These are phyloP conservation scores for Mobula hypostoma DNA, from an alignment of 2,113 vertebrate species.

Conservation along the genomic window DNA sequence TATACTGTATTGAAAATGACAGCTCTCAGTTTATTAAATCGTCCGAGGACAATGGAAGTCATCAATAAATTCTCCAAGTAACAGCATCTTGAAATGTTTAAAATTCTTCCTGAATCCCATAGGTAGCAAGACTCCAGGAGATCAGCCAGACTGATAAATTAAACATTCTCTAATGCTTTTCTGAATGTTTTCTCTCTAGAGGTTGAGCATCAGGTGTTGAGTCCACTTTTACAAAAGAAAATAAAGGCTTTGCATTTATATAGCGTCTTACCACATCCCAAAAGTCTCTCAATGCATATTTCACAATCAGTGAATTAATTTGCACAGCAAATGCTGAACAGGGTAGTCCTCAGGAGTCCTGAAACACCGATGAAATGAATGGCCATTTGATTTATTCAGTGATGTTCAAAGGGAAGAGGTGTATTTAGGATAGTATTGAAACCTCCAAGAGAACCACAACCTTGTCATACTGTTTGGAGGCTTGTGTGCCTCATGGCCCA, in stretches of 20 bases:
- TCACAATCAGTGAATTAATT: not conserved
- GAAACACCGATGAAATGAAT: not conserved
- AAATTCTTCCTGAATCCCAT: not conserved
- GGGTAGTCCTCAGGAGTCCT: not conserved
- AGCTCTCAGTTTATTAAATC: not conserved
- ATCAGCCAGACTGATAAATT: slow-evolving; percentile 9
- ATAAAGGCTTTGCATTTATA: not conserved
- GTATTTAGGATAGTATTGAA: not conserved
- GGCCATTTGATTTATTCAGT: not conserved
- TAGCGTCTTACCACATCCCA: not conserved
- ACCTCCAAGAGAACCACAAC: too few species aligned
- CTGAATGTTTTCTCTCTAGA: not conserved
- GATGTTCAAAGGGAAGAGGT: not conserved
- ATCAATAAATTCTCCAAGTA: not conserved
- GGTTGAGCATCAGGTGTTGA: not conserved
- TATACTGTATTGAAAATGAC: not conserved
- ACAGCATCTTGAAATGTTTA: not conserved
- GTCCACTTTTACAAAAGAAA: not conserved
- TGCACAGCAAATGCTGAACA: not conserved
- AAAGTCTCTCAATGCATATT: not conserved
- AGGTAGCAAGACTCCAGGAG: not conserved
- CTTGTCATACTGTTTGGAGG: too few species aligned
- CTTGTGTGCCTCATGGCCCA: too few species aligned
- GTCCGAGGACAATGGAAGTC: not conserved
- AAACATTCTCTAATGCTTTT: not conserved